These are phyloP conservation scores for Tilapia sparmanii DNA, from an alignment of 2,113 vertebrate genomes.

Conservation along the genomic window DNA sequence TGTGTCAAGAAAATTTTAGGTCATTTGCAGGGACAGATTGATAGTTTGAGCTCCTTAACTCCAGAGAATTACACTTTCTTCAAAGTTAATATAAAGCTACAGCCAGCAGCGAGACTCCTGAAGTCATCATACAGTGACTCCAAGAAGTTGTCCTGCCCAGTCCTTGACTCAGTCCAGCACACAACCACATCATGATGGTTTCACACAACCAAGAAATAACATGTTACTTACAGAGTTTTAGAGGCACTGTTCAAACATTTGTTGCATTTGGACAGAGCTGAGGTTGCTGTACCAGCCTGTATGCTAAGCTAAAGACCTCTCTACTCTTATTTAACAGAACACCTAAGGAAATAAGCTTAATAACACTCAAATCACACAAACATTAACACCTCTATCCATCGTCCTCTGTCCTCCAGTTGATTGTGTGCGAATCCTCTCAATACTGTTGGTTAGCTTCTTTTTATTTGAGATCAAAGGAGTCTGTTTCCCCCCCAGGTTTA, in stretches of 20 bases:
- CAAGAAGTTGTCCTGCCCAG: not conserved
- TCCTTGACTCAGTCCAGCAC: not conserved
- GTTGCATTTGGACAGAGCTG: not conserved
- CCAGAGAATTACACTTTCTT: not conserved
- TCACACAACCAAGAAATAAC: not conserved
- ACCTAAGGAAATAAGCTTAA: not conserved
- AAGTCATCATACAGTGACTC: not conserved
- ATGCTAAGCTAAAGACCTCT: not conserved
- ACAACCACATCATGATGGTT: not conserved
- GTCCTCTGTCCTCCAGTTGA: not conserved
- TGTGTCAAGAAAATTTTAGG: not conserved
- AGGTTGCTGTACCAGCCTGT: not conserved
- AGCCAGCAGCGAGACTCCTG: not conserved
- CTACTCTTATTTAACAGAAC: not conserved
- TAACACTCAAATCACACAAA: not conserved
- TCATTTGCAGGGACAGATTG: not conserved
- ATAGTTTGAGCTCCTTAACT: not conserved
- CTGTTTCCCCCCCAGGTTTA: conserved; percentile 5
- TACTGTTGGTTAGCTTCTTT: not conserved
- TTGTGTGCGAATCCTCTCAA: not conserved
- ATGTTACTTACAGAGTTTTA: not conserved
- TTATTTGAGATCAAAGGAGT: conserved; percentile 4
- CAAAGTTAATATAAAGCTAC: not conserved
- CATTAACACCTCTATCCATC: not conserved
- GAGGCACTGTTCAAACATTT: not conserved